These are phyloP conservation scores for Peromyscus californicus DNA, from an alignment of 2,113 vertebrate species.

Conservation along the genomic window DNA sequence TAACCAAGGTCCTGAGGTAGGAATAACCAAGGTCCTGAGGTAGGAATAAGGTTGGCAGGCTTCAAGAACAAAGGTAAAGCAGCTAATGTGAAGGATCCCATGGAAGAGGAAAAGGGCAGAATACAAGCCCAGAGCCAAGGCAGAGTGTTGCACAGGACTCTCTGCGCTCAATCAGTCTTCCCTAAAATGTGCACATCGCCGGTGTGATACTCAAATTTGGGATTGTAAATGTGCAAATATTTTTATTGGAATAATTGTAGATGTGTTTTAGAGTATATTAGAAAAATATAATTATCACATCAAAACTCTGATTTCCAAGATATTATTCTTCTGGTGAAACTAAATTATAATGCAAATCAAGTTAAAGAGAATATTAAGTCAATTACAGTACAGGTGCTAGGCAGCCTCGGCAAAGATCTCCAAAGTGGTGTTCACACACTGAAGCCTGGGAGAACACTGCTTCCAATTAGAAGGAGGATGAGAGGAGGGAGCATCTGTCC, in stretches of 20 bases:
- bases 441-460: neutral
- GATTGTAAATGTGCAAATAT: neutral
- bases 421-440: neutral
- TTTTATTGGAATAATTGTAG: conserved; percentile 41
- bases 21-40: neutral
- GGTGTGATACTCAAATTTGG: neutral
- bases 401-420: neutral
- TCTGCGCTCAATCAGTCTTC: neutral
- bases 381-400: conserved; percentile 49
- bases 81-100: neutral
- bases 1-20: too few relatives aligned
- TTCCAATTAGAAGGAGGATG: neutral
- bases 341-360: conserved; percentile 53
- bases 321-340: conserved; percentile 57
- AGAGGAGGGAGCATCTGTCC: rapidly evolving
- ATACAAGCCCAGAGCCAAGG: neutral
- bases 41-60: neutral
- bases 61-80: neutral
- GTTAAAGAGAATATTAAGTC: conserved; percentile 55
- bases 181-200: neutral
- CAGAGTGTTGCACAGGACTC: rapidly evolving
- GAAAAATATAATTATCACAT: conserved; percentile 63
- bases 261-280: conserved; percentile 52
- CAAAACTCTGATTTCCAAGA: conserved; percentile 57
- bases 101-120: neutral